A percentile compares a stretch with the other conserved stretches of the same genome.
Evolutionary conservation across 2,888 invertebrate species (phyloP).

Genomic region (Phyto melanocephala): DNA sequence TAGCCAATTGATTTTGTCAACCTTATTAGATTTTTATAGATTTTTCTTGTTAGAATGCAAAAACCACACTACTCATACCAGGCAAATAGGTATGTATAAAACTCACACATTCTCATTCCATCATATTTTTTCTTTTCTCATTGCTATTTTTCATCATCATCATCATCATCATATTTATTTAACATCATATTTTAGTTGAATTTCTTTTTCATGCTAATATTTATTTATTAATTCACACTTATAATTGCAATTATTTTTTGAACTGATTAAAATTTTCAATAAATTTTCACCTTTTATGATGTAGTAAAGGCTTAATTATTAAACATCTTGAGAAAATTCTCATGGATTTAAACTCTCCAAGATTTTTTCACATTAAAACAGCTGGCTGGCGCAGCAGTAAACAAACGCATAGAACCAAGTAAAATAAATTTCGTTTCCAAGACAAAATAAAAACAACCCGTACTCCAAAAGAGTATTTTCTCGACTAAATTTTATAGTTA

Average conservation of each 20-base stretch:
- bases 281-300: neutral
- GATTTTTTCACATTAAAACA: conserved; percentile 35
- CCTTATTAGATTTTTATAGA: conserved; percentile 14
- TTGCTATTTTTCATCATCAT: conserved; percentile 2
- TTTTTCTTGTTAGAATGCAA: conserved; percentile 54
- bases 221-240: conserved; percentile 32
- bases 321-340: neutral
- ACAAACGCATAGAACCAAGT: neutral
- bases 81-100: neutral
- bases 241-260: neutral
- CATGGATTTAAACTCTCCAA: neutral
- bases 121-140: neutral
- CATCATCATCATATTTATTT: conserved; percentile 6
- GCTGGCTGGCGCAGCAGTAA: conserved; percentile 39
- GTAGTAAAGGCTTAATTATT: neutral
- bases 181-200: neutral
- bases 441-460: conserved; percentile 49
- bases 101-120: neutral
- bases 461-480: conserved; percentile 67
- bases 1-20: neutral
- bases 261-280: neutral
- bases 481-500: conserved; percentile 66
- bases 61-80: neutral
- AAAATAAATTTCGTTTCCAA: neutral
- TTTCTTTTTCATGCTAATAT: conserved; percentile 24